Evolutionary conservation across 2,797 vertebrate genomes (phyloP), one percentile per base, ranked within the genome.

Genomic region (Centroberyx gerrardi): DNA sequence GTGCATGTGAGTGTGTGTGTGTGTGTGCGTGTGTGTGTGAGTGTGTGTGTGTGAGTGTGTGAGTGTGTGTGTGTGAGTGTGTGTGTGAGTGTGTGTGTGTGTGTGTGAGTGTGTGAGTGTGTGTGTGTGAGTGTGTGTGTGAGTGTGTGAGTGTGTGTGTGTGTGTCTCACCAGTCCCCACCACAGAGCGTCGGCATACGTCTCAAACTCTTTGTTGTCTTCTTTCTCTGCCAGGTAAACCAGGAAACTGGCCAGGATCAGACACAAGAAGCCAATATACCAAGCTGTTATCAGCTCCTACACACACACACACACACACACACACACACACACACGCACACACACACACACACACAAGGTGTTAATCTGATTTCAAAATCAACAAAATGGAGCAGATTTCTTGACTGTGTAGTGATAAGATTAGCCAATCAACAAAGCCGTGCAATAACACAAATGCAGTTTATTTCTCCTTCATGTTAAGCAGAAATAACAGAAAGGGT

Each of bases 201-300:
- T 99, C 82, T 98, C 97, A 78, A 99, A 99, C 91, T 98, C 96
- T n/a, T 97, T 96, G 0, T 99, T 99, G 88, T 98, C 97, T 38
- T 99, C 98, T 80, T 99, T 99, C 91, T 99, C 98, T 0, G 98
- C 98, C 93, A 99, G 88, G 82, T 99, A 99, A 15, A 99, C 98
- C 74, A 99, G 95, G 90, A 99, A 99, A 4, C 97, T 98, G 74
- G 98, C 97, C 91, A 99, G 94, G 70, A 99, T 99, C 87, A 99
- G 96, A 89, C 98, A 99, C 73, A 99, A 93, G 93, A 99, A 99
- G 65, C 98, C 98, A 0, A 99, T 99, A 80, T 99, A 99, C 98
- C 98, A 99, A 65, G 98, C 98, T 3, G 98, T 99, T 91, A 99
- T 94, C 77, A 93, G 31, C 74, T 93, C 92, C 93, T 94, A 73